Base-by-base conservation (phyloP, 1,140 invertebrate species). In the Aphelenchoides avenae region DNA sequence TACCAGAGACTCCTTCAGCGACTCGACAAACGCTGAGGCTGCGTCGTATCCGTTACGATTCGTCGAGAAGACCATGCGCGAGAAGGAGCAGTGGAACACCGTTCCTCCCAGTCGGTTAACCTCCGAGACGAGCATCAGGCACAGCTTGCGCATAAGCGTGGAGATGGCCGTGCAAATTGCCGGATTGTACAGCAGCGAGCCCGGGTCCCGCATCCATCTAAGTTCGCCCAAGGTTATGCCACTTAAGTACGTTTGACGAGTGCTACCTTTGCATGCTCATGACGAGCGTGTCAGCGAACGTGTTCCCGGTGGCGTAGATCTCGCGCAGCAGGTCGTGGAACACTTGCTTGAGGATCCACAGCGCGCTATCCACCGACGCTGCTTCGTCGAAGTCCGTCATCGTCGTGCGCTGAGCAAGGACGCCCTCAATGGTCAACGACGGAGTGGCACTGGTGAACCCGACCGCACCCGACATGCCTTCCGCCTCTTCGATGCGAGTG, bases 61-160 rank as follows among this genome's bases (percentile, higher is more conserved):
- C 11, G 70, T 76, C 65, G 86, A 88, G 0, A 98, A 77, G n/a
- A 97, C 85, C 15, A 97, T 86, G 66, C 87, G 87, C 73, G 89
- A 93, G 72, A 94, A 95, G 78, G 94, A 91, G 0, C 90, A 92
- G 80, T 87, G 89, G 2, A 96, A 84, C 43, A 97, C 87, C 1
- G 84, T 82, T 0, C 89, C 88, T 15, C 91, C 91, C 1, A 96
- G 79, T 43, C 88, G 80, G 78, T 92, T 90, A 73, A 96, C 91
- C 81, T 97, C 92, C 0, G 89, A 86, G 18, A 96, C 85, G 20
- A 98, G 81, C 78, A 84, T 88, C 60, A 93, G 83, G 74, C 94
- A 96, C 58, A 97, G 81, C 79, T 98, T 98, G 76, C 91, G 89
- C 89, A 96, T 97, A 52, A 96, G 82, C 77, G 86, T 91, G 73